phyloP scores from a whole-genome alignment of 2,888 invertebrate species.

The Apocheima hispidaria region DNA sequence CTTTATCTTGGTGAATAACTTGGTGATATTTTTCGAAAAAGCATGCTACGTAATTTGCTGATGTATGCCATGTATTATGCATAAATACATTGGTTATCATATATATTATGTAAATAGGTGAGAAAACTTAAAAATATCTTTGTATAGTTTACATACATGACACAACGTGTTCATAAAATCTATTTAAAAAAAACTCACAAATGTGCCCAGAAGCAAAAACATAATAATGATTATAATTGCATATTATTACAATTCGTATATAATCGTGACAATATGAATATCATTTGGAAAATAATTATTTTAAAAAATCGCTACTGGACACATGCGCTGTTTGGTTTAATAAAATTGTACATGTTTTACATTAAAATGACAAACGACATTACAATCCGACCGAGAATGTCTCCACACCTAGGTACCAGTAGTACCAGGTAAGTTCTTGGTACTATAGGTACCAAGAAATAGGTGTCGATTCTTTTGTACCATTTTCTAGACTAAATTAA shows the following conservation, averaged over 20 bases:
- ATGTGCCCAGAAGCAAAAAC: neutral
- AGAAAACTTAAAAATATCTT: neutral
- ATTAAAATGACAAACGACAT: neutral
- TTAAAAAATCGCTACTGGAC: neutral
- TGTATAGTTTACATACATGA: neutral
- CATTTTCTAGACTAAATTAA: neutral
- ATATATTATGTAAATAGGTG: neutral
- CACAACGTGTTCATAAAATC: neutral
- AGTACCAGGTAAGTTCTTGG: neutral
- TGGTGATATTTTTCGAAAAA: slow-evolving; percentile 1
- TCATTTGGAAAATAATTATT: no score
- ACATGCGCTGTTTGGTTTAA: neutral
- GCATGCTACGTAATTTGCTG: slow-evolving; percentile 18
- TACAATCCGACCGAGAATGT: neutral
- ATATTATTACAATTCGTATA: neutral
- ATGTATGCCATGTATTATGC: slow-evolving; percentile 15
- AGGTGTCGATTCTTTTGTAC: neutral
- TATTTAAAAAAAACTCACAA: neutral
- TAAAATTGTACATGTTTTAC: neutral
- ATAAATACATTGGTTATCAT: slow-evolving; percentile 12
- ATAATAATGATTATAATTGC: neutral
- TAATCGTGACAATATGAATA: no score
- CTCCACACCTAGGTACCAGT: neutral
- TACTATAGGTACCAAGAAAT: neutral
- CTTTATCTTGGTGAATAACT: no score